A percentile compares a stretch with the other conserved stretches of the same genome.
phyloP scores from a whole-genome alignment of 1,140 invertebrate species.

The Phymastichus coffea region DNA sequence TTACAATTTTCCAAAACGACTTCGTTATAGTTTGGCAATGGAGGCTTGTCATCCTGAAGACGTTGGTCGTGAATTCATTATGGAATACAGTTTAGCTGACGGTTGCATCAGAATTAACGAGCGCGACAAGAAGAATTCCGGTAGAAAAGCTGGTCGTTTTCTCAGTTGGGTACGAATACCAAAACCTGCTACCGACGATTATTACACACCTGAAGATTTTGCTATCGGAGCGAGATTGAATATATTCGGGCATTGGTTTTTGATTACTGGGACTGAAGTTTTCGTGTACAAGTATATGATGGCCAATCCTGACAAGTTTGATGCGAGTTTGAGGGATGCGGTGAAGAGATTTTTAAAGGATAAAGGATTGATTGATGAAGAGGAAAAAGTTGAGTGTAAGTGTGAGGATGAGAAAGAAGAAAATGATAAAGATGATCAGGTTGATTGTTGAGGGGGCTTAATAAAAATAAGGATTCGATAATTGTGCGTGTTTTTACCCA shows the following conservation, averaged over 20 bases:
- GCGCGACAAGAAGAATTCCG: conserved; percentile 65
- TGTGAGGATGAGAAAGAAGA: background rate
- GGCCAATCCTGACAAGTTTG: conserved; percentile 69
- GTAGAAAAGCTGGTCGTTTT: conserved; percentile 70
- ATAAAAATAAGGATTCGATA: too few species aligned
- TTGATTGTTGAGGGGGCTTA: background rate
- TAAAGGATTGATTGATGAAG: conserved; percentile 60
- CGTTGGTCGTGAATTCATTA: conserved; percentile 62
- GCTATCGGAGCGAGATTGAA: conserved; percentile 66
- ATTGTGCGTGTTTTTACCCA: too few species aligned
- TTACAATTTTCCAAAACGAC: conserved; percentile 62
- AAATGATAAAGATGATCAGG: background rate
- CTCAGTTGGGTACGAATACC: conserved; percentile 66
- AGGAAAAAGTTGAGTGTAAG: too few species aligned
- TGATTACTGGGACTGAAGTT: conserved; percentile 67
- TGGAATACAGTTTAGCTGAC: conserved; percentile 67
- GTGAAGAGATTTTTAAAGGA: conserved; percentile 64
- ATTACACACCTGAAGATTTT: conserved; percentile 69
- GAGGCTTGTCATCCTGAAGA: conserved; percentile 71
- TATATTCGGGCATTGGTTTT: conserved; percentile 67
- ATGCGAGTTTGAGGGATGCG: conserved; percentile 61
- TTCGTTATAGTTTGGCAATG: conserved; percentile 67
- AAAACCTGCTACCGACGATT: conserved; percentile 63
- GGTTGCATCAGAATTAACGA: conserved; percentile 65
- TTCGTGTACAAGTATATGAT: conserved; percentile 71